phyloP scores from a whole-genome alignment of 2,797 vertebrate species.

The Brotogeris chrysoptera region DNA sequence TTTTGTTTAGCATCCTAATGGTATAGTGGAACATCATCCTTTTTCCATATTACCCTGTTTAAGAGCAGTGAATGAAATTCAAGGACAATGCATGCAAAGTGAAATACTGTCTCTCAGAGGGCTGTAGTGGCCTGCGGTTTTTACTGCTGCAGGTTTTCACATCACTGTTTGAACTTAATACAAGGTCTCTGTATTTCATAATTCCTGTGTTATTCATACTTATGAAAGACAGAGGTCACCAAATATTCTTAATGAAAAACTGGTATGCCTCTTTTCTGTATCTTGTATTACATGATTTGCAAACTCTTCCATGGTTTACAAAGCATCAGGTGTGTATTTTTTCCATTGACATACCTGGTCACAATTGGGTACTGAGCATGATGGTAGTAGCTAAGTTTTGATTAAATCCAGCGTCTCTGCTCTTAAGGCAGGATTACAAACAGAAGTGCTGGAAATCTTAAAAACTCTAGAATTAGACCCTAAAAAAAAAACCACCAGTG shows the following conservation, averaged over 20 bases:
- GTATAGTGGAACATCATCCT: background rate
- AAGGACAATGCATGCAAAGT: background rate
- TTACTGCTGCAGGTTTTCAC: background rate
- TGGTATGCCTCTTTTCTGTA: background rate
- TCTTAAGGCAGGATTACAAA: background rate
- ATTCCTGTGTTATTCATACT: background rate
- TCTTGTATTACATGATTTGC: background rate
- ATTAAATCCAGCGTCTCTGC: background rate
- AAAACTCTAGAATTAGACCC: background rate
- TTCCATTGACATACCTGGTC: background rate
- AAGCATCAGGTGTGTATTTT: background rate
- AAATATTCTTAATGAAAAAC: background rate
- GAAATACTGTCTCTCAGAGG: background rate
- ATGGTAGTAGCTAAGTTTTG: background rate
- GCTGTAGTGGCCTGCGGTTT: background rate
- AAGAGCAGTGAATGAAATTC: background rate
- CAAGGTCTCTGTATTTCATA: background rate
- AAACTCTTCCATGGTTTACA: background rate
- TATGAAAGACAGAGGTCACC: slow-evolving; percentile 21
- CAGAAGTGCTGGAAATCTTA: background rate
- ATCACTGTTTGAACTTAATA: background rate
- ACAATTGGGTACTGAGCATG: background rate
- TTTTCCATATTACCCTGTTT: background rate
- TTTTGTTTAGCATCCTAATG: background rate
- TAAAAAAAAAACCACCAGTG: background rate